Evolutionary conservation across 2,113 vertebrate species (phyloP).

Genomic region (Neodontobutis hainanensis): DNA sequence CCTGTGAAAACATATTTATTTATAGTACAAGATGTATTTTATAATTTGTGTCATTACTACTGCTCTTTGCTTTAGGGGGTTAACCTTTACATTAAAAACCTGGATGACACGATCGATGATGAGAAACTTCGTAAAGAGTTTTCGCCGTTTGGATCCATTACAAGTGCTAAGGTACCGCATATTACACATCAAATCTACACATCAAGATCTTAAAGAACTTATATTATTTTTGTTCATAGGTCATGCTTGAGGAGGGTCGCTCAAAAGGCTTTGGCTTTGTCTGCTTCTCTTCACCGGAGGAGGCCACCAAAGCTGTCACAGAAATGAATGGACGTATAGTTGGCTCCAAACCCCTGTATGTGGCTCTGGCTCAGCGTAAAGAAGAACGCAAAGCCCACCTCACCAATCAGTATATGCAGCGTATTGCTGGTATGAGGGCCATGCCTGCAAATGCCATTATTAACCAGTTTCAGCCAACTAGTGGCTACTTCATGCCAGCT

Average conservation of each 20-base stretch:
- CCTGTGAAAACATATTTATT: neutral
- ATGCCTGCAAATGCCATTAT: conserved; percentile 97
- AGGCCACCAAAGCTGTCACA: conserved; percentile 97
- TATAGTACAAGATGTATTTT: neutral
- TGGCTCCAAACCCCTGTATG: conserved; percentile 95
- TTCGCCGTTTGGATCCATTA: conserved; percentile 96
- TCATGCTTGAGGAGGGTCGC: conserved; percentile 97
- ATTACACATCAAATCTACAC: neutral
- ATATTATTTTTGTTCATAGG: conserved; percentile 72
- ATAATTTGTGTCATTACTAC: neutral
- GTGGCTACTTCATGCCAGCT: conserved; percentile 97
- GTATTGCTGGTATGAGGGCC: conserved; percentile 96
- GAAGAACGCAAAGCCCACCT: conserved; percentile 97
- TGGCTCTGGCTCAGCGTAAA: conserved; percentile 95
- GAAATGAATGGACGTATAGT: conserved; percentile 99
- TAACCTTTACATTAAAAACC: conserved; percentile 98
- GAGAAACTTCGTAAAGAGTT: conserved; percentile 98
- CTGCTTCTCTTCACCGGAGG: conserved; percentile 98
- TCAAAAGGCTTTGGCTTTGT: conserved; percentile 99
- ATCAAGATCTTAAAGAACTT: neutral
- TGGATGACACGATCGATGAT: conserved; percentile 98
- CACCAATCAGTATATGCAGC: conserved; percentile 99
- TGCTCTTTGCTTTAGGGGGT: conserved; percentile 84
- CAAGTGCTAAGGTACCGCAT: conserved; percentile 91
- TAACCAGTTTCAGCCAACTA: conserved; percentile 97